Evolutionary conservation across 2,797 vertebrate species (phyloP).

Genomic region (Dallia pectoralis): DNA sequence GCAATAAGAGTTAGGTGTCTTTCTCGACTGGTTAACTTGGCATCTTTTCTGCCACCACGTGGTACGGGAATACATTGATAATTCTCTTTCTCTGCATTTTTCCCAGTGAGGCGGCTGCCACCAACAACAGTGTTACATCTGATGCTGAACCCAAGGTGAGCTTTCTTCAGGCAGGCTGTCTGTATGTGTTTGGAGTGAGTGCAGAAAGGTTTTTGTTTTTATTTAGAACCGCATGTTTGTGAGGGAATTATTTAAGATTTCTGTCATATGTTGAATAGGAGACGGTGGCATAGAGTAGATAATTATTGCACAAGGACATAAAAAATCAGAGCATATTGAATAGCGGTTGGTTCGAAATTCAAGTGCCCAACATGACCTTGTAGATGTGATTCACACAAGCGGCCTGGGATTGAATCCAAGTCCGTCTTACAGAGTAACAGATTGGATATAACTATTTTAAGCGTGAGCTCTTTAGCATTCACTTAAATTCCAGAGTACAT

Average conservation of each 20-base stretch:
- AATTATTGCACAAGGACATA: background rate
- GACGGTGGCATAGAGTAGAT: background rate
- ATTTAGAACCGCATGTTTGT: background rate
- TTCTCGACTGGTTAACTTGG: background rate
- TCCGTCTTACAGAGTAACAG: background rate
- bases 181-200: background rate
- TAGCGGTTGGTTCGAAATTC: background rate
- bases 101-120: conserved; percentile 57
- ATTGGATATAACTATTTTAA: background rate
- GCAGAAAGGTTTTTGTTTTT: background rate
- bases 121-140: conserved; percentile 59
- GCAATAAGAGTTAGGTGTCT: no score
- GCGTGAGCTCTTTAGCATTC: background rate
- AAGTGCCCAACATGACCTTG: background rate
- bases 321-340: background rate
- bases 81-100: background rate
- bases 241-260: background rate
- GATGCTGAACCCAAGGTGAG: conserved; percentile 61
- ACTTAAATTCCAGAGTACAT: background rate
- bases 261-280: background rate
- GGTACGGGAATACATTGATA: background rate
- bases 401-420: background rate
- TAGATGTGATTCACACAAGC: background rate
- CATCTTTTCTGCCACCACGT: background rate
- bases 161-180: background rate